phyloP scores from a whole-genome alignment of 2,797 vertebrate species.

The Podarcis siculus region DNA sequence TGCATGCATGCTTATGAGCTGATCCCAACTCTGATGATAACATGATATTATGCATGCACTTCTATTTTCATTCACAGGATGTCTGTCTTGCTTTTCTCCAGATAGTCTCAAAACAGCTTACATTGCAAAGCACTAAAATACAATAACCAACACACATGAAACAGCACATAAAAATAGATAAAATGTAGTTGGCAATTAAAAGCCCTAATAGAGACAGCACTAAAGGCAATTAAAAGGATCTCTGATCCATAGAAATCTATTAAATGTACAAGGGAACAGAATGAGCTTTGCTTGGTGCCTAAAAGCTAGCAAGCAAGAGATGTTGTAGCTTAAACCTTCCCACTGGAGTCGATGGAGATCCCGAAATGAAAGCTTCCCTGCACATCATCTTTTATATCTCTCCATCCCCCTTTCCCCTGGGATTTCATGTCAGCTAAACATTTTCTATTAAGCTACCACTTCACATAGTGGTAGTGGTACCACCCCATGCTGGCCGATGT shows the following conservation, averaged over 20 bases:
- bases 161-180: background rate
- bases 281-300: too few species aligned
- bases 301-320: background rate
- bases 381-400: too few species aligned
- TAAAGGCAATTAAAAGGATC: background rate
- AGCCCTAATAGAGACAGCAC: background rate
- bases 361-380: background rate
- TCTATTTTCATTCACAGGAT: background rate
- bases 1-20: background rate
- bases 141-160: background rate
- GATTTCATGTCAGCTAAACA: too few species aligned
- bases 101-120: background rate
- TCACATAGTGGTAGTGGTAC: too few species aligned
- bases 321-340: background rate
- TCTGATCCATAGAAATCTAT: background rate
- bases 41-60: background rate
- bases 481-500: too few species aligned
- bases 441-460: background rate
- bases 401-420: too few species aligned
- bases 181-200: background rate
- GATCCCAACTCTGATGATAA: too few species aligned
- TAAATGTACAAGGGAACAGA: background rate
- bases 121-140: background rate
- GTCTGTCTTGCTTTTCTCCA: background rate
- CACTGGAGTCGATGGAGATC: background rate